Conservation (phyloP, 2,888 invertebrate genomes). For the Epinotia demarniana region DNA sequence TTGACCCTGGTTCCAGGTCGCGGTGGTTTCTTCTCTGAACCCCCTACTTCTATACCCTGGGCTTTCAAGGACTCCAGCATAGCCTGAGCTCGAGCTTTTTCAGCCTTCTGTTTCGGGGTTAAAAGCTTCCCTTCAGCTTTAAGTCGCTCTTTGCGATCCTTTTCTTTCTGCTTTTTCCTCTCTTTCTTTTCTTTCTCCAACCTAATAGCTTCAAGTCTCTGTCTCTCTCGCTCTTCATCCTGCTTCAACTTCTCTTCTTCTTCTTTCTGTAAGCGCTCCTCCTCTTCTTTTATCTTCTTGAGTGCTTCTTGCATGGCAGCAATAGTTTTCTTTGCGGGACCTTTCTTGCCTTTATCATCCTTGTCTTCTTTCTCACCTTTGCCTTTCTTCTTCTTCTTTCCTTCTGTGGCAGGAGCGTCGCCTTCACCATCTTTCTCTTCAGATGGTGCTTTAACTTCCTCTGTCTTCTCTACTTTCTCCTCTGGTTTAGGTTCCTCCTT, state of each 20-base stretch:
- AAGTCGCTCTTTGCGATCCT: conserved; percentile 95
- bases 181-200: conserved; percentile 95
- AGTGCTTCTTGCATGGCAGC: conserved; percentile 96
- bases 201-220: conserved; percentile 89
- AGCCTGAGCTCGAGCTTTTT: conserved; percentile 94
- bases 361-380: conserved; percentile 82
- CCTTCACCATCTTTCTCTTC: conserved; percentile 71
- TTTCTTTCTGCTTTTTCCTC: conserved; percentile 95
- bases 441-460: conserved; percentile 63
- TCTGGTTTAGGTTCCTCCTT: conserved; percentile 65
- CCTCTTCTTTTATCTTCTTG: conserved; percentile 95
- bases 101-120: conserved; percentile 97
- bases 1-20: conserved; percentile 90
- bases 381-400: conserved; percentile 76
- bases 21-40: conserved; percentile 86
- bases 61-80: conserved; percentile 95
- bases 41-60: conserved; percentile 93
- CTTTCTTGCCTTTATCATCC: conserved; percentile 85
- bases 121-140: conserved; percentile 98
- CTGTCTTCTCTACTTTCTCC: conserved; percentile 55
- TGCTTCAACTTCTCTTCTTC: conserved; percentile 92
- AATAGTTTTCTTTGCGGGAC: conserved; percentile 93
- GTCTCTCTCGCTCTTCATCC: conserved; percentile 90
- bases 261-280: conserved; percentile 89
- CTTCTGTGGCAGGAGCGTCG: conserved; percentile 67